These are phyloP conservation scores for Petrocephalus zakoni DNA, from an alignment of 2,113 vertebrate genomes.

Conservation along the genomic window DNA sequence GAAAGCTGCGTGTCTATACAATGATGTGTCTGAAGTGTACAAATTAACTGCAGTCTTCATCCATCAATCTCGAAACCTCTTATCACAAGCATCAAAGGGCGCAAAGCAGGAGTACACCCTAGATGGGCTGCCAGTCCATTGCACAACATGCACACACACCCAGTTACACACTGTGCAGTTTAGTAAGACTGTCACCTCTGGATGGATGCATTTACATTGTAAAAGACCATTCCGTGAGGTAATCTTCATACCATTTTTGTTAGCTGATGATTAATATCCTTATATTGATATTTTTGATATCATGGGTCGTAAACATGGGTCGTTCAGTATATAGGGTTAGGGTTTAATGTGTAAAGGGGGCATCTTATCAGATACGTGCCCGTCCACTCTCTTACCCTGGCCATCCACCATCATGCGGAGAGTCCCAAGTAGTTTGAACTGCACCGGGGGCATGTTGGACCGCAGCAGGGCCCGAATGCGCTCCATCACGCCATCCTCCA, in stretches of 20 bases:
- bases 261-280: not conserved
- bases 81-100: not conserved
- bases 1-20: not conserved
- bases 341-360: not conserved
- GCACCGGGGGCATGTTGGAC: slow-evolving; percentile 74
- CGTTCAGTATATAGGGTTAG: not conserved
- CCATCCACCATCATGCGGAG: slow-evolving; percentile 78
- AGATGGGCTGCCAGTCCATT: not conserved
- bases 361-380: not conserved
- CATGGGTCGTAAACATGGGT: not conserved
- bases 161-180: not conserved
- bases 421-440: slow-evolving; percentile 76
- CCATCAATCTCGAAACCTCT: not conserved
- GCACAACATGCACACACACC: not conserved
- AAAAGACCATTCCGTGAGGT: not conserved
- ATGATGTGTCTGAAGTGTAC: not conserved
- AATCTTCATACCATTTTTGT: not conserved
- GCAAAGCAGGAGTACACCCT: not conserved
- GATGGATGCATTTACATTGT: not conserved
- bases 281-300: not conserved
- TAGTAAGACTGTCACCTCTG: not conserved
- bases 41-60: not conserved
- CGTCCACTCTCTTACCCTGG: slow-evolving; percentile 58
- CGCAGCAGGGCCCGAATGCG: slow-evolving; percentile 69
- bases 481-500: slow-evolving; percentile 67